Conservation (phyloP, 2,797 vertebrate genomes). For the Lacerta bilineata region DNA sequence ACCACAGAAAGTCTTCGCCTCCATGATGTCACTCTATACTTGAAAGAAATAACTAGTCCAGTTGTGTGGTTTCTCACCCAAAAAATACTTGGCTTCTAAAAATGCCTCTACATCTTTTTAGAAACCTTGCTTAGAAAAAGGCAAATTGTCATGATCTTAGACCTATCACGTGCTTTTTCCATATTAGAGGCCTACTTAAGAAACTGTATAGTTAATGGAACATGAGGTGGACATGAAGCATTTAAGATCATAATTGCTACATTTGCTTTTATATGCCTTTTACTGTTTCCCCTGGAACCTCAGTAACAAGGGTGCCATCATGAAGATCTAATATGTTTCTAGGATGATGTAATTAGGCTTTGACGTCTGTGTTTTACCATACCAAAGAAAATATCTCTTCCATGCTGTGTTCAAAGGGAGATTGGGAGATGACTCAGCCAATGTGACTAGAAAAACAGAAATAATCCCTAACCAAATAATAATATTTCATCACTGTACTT, state of each 20-base stretch:
- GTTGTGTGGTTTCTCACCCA: neutral
- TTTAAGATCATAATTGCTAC: slow-evolving; percentile 15
- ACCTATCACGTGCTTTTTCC: slow-evolving; percentile 8
- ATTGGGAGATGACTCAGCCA: neutral
- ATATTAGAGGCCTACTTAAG: slow-evolving; percentile 35
- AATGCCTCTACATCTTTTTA: neutral
- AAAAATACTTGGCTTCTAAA: slow-evolving; percentile 1
- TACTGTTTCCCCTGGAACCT: neutral
- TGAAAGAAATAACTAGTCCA: neutral
- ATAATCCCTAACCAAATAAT: neutral
- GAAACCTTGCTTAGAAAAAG: neutral
- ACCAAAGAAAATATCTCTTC: neutral
- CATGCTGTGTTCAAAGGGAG: slow-evolving; percentile 17
- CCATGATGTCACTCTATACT: neutral
- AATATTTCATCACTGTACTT: slow-evolving; percentile 8
- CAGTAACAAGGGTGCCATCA: slow-evolving; percentile 33
- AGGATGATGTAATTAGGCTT: slow-evolving; percentile 15
- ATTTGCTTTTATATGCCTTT: slow-evolving; percentile 10
- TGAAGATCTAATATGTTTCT: slow-evolving; percentile 40
- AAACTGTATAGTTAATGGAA: slow-evolving; percentile 15
- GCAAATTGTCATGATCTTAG: neutral
- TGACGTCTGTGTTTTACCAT: slow-evolving; percentile 7
- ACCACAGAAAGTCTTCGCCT: too few species aligned
- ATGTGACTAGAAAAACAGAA: neutral
- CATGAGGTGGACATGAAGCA: rapidly evolving